Evolutionary conservation across 1,140 invertebrate genomes (phyloP).

Genomic region (Meloidogyne exigua): DNA sequence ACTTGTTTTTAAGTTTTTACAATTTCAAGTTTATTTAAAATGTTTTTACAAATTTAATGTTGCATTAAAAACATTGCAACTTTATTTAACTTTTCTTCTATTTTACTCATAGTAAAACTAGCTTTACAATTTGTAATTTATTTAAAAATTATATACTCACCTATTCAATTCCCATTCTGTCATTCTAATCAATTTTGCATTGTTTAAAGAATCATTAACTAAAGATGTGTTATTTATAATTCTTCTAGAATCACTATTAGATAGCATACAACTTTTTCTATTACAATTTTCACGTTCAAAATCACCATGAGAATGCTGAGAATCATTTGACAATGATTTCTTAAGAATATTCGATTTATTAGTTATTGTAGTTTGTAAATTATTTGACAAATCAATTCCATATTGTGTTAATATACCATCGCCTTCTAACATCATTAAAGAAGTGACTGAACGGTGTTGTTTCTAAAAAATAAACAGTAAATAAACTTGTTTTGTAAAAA

Average conservation of each 20-base stretch:
- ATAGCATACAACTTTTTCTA: conserved; percentile 1
- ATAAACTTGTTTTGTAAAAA: background rate
- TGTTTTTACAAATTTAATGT: too few relatives aligned
- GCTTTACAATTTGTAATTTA: background rate
- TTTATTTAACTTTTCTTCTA: too few relatives aligned
- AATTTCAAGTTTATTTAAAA: background rate
- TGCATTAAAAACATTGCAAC: too few relatives aligned
- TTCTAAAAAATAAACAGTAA: background rate
- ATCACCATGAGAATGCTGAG: background rate
- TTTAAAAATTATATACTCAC: background rate
- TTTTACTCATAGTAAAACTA: too few relatives aligned
- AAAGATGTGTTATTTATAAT: background rate
- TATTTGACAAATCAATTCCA: background rate
- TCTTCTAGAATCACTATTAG: background rate
- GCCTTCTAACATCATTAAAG: conserved; percentile 24
- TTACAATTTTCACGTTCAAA: background rate
- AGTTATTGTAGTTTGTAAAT: background rate
- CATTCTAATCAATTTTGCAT: conserved; percentile 5
- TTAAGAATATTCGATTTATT: background rate
- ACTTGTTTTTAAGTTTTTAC: background rate
- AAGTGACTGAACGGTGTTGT: conserved; percentile 6
- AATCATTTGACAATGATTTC: background rate
- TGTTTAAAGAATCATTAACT: conserved; percentile 3
- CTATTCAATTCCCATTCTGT: background rate
- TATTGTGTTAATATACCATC: conserved; percentile 26